A percentile compares a stretch with the other conserved stretches of the same genome.
These are phyloP conservation scores for Porites rus DNA, from an alignment of 92 coral and sea anemone species.

Conservation along the genomic window DNA sequence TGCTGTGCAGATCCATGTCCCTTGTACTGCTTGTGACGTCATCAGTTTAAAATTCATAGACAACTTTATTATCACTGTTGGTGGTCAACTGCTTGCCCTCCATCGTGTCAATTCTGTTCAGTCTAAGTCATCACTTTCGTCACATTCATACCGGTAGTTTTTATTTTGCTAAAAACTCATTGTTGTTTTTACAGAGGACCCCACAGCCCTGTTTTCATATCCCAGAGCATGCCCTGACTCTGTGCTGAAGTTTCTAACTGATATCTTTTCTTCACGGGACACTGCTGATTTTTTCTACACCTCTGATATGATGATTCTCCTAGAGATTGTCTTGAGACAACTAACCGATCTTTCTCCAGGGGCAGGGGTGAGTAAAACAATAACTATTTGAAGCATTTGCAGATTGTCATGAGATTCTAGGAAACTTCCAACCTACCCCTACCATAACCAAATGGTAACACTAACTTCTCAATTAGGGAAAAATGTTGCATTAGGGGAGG, in stretches of 20 bases:
- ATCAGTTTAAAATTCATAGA: no score
- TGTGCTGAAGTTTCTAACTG: constrained; percentile 85
- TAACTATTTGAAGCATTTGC: no score
- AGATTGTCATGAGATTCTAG: no score
- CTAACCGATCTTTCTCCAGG: constrained; percentile 87
- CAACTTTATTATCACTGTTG: no score
- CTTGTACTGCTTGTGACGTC: no score
- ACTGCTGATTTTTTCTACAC: constrained; percentile 93
- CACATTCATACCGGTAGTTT: neutral
- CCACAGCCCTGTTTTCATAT: constrained; percentile 81
- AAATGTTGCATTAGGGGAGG: no score
- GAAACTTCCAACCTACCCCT: no score
- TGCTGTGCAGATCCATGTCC: no score
- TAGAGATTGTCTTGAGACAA: constrained; percentile 90
- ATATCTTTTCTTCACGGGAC: constrained; percentile 81
- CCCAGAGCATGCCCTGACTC: constrained; percentile 84
- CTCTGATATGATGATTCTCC: constrained; percentile 88
- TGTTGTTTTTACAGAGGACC: constrained; percentile 82
- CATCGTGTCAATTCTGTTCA: no score
- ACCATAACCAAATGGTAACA: no score
- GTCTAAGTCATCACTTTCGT: neutral
- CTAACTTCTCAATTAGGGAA: no score
- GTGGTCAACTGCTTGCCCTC: no score
- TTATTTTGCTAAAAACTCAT: neutral
- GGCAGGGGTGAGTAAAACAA: constrained; percentile 60